phyloP scores from a whole-genome alignment of 1,140 invertebrate species.

The Drosophila micromelanica region DNA sequence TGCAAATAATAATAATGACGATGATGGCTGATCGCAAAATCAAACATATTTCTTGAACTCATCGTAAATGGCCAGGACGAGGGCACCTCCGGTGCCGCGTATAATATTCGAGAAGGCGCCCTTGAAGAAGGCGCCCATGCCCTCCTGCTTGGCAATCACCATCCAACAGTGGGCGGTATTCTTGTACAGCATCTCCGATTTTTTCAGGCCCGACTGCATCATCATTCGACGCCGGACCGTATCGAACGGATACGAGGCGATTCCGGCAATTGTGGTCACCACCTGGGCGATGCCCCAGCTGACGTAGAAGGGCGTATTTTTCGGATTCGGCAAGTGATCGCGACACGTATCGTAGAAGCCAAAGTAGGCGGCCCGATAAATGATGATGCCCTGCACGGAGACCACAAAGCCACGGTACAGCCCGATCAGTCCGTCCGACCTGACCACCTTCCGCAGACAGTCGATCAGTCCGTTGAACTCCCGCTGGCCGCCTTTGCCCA shows the following conservation, averaged over 20 bases:
- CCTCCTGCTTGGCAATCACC: slow-evolving; percentile 90
- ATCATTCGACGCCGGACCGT: slow-evolving; percentile 96
- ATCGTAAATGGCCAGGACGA: slow-evolving; percentile 92
- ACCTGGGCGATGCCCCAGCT: slow-evolving; percentile 85
- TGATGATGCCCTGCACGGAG: slow-evolving; percentile 95
- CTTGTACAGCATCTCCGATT: slow-evolving; percentile 91
- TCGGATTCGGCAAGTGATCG: slow-evolving; percentile 92
- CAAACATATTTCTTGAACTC: slow-evolving; percentile 87
- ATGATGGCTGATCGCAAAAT: no score
- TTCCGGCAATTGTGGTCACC: slow-evolving; percentile 93
- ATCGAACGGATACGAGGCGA: slow-evolving; percentile 96
- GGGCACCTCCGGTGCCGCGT: slow-evolving; percentile 91
- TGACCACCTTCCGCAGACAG: slow-evolving; percentile 94
- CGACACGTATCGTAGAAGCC: slow-evolving; percentile 92
- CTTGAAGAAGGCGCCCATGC: slow-evolving; percentile 91
- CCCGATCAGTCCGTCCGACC: slow-evolving; percentile 92
- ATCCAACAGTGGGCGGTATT: slow-evolving; percentile 91
- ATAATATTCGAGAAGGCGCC: slow-evolving; percentile 92
- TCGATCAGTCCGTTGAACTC: slow-evolving; percentile 94
- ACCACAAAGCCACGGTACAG: slow-evolving; percentile 96
- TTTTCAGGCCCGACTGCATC: slow-evolving; percentile 93
- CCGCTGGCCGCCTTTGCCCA: slow-evolving; percentile 91
- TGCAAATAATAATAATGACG: no score
- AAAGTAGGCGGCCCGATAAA: slow-evolving; percentile 96
- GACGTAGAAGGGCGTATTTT: slow-evolving; percentile 89